These are phyloP conservation scores for Eulimnadia texana DNA, from an alignment of 1,140 invertebrate species.

Conservation along the genomic window DNA sequence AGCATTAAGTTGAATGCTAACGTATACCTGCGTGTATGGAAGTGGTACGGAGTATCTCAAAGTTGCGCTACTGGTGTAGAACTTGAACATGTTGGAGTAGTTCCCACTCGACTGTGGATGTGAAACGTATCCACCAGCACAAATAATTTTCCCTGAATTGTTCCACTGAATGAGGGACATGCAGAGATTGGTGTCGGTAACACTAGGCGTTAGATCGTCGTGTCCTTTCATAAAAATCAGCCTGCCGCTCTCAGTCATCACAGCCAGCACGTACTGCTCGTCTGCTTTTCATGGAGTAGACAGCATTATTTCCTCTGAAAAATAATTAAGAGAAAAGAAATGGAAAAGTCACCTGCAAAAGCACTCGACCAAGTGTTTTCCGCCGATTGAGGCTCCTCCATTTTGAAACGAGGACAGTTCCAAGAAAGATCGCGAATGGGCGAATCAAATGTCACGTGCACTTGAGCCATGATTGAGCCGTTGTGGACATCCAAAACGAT, in stretches of 20 bases:
- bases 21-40: slow-evolving; percentile 49
- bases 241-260: slow-evolving; percentile 73
- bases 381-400: slow-evolving; percentile 53
- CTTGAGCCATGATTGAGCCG: slow-evolving; percentile 14
- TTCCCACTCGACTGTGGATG: slow-evolving; percentile 24
- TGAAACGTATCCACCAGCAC: slow-evolving; percentile 56
- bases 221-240: slow-evolving; percentile 78
- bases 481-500: slow-evolving; percentile 15
- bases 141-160: slow-evolving; percentile 79
- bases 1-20: neutral
- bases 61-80: slow-evolving; percentile 58
- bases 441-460: slow-evolving; percentile 4
- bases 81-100: slow-evolving; percentile 54
- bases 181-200: slow-evolving; percentile 65
- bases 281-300: neutral
- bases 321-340: neutral
- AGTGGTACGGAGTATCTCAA: slow-evolving; percentile 59
- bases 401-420: slow-evolving; percentile 96
- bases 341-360: neutral
- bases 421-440: slow-evolving; percentile 75
- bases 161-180: slow-evolving; percentile 80
- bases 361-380: neutral
- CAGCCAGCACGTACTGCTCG: slow-evolving; percentile 58
- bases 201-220: slow-evolving; percentile 76
- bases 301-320: neutral